Percentiles rank a stretch among this genome's conserved stretches.
These are phyloP conservation scores for Cryptotermes secundus DNA, from an alignment of 1,140 invertebrate genomes.

Conservation along the genomic window DNA sequence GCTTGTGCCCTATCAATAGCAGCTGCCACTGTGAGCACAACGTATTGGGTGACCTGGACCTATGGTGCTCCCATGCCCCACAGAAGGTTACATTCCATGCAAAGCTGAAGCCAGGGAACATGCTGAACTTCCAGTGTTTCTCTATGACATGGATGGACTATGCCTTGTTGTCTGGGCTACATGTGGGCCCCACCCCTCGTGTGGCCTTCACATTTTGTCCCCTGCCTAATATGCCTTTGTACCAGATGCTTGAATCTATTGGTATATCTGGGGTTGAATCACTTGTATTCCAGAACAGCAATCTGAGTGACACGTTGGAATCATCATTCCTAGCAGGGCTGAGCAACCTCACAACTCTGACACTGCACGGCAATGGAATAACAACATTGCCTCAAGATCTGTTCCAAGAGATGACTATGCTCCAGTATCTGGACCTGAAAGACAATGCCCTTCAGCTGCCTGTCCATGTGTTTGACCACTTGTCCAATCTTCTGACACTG, in stretches of 20 bases:
- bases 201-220: not conserved
- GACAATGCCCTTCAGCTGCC: conserved; percentile 60
- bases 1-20: not conserved
- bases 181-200: not conserved
- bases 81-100: too few species aligned
- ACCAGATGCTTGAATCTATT: conserved; percentile 37
- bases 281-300: conserved; percentile 50
- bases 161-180: not conserved
- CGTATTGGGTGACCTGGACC: not conserved
- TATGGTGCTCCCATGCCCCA: not conserved
- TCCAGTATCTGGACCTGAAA: conserved; percentile 59
- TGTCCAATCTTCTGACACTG: conserved; percentile 54
- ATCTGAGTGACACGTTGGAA: conserved; percentile 45
- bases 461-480: conserved; percentile 53
- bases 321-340: conserved; percentile 48
- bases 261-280: conserved; percentile 49
- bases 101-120: too few species aligned
- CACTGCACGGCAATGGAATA: conserved; percentile 52
- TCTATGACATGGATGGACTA: not conserved
- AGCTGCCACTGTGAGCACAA: not conserved
- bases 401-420: conserved; percentile 55
- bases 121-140: not conserved
- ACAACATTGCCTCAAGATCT: conserved; percentile 58
- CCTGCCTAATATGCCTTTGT: not conserved
- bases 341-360: conserved; percentile 49